A percentile compares a stretch with the other conserved stretches of the same genome.
These are phyloP conservation scores for Motacilla alba DNA, from an alignment of 2,113 vertebrate genomes.

Conservation along the genomic window DNA sequence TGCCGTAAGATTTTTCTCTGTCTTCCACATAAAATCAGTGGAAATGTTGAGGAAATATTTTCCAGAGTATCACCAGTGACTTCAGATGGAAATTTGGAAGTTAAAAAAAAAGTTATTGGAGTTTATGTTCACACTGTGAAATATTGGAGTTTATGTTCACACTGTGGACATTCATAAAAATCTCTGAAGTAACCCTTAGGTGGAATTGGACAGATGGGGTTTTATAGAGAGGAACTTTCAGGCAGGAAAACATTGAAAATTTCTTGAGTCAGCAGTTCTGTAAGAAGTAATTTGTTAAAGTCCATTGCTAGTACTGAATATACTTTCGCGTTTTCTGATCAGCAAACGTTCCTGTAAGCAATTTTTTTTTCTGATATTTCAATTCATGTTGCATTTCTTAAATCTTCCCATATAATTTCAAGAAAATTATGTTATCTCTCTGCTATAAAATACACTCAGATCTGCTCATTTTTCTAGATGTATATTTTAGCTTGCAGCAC, in stretches of 20 bases:
- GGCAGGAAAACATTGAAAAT: neutral
- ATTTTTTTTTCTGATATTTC: slow-evolving; percentile 7
- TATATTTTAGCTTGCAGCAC: neutral
- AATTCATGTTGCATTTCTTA: neutral
- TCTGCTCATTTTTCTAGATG: neutral
- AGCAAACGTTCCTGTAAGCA: slow-evolving; percentile 9
- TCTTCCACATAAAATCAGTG: neutral
- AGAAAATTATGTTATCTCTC: neutral
- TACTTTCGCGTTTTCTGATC: neutral
- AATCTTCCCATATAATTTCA: neutral
- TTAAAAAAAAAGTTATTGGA: neutral
- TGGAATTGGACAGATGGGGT: neutral
- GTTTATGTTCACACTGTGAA: neutral
- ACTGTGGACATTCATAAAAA: neutral
- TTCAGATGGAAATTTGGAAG: neutral
- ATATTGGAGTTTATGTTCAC: neutral
- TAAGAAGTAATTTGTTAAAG: slow-evolving; percentile 31
- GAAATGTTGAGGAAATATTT: neutral
- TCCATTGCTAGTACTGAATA: neutral
- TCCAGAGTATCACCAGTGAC: neutral
- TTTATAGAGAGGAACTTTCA: neutral
- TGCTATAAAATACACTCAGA: neutral
- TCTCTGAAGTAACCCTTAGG: neutral
- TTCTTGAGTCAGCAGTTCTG: slow-evolving; percentile 14
- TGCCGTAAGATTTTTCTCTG: neutral